Conservation (phyloP, 1,140 invertebrate species). For the Lanistes nyassanus region DNA sequence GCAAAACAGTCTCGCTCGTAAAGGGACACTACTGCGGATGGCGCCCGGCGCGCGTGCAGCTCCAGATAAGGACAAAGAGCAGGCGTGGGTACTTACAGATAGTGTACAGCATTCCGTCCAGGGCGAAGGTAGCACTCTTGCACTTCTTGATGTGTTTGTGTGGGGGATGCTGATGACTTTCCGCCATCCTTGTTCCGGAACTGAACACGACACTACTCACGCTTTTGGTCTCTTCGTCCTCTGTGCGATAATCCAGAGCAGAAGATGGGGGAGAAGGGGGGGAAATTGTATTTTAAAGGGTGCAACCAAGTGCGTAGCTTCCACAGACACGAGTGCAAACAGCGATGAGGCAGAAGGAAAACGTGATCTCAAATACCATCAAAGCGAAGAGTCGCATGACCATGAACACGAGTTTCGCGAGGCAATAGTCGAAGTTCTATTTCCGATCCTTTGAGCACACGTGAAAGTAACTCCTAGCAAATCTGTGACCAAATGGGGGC, state of each 20-base stretch:
- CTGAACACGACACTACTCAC: neutral
- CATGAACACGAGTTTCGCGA: no score
- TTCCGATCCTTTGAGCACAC: no score
- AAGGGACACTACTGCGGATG: no score
- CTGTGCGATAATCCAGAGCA: neutral
- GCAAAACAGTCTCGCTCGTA: no score
- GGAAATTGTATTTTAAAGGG: neutral
- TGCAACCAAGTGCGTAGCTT: neutral
- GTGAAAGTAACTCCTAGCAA: no score
- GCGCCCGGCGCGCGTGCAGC: no score
- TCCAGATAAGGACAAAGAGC: no score
- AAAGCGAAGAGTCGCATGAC: no score
- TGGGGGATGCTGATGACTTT: conserved; percentile 25
- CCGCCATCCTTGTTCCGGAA: conserved; percentile 6
- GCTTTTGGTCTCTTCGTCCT: neutral
- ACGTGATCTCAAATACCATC: no score
- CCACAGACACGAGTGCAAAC: neutral
- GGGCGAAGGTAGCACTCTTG: conserved; percentile 77
- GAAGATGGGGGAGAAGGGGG: neutral
- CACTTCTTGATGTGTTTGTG: conserved; percentile 52
- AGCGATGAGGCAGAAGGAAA: neutral
- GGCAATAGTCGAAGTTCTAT: no score
- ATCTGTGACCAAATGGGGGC: no score
- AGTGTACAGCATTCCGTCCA: conserved; percentile 81
- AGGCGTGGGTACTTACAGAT: conserved; percentile 74